phyloP scores from a whole-genome alignment of 2,113 vertebrate species.

The Cyanoramphus novaezelandiae region DNA sequence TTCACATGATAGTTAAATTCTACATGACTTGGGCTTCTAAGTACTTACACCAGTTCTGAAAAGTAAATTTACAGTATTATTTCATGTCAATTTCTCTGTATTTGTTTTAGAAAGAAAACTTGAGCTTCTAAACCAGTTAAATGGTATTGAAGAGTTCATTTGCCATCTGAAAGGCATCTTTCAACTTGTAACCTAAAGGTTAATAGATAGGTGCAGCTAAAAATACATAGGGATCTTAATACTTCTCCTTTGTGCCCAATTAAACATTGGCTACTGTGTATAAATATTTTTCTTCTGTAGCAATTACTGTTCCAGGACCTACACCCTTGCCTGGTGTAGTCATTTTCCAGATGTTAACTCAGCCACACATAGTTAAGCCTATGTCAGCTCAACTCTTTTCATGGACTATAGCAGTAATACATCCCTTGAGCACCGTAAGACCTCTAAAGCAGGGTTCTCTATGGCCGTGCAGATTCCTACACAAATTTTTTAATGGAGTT shows the following conservation, averaged over 20 bases:
- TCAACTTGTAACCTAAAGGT: not conserved
- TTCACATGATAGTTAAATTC: not conserved
- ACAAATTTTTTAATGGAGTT: not conserved
- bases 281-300: not conserved
- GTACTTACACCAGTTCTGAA: not conserved
- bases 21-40: not conserved
- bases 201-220: not conserved
- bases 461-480: not conserved
- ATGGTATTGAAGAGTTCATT: not conserved
- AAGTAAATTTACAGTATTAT: not conserved
- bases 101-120: not conserved
- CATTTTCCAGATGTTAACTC: not conserved
- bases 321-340: accelerated
- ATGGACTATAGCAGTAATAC: not conserved
- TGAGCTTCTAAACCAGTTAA: not conserved
- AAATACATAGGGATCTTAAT: not conserved
- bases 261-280: not conserved
- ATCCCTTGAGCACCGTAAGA: not conserved
- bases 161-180: not conserved
- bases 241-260: not conserved
- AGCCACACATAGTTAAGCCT: not conserved
- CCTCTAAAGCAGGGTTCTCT: not conserved
- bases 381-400: not conserved
- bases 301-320: not conserved
- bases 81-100: not conserved